Evolutionary conservation across 2,113 vertebrate species (phyloP), one percentile per base, ranked within the genome.

Genomic region (Athene noctua): DNA sequence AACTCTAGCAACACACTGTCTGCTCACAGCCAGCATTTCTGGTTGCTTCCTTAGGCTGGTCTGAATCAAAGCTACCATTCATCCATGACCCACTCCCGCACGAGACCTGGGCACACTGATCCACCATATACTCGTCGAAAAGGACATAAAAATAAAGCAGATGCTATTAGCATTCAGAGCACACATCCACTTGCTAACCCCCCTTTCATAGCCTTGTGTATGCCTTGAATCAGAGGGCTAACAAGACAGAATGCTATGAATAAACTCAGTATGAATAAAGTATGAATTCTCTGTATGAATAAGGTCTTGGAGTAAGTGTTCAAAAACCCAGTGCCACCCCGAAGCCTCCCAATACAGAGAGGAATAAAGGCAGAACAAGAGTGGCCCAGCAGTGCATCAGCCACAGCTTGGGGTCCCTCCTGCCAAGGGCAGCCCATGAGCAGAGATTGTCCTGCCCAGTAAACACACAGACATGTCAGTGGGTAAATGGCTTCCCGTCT

Each of bases 271-370:
- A 95, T 97, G 94, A 97, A 92, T 96, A 87, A 96, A 94, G 95
- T 97, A 97, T 97, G 96, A 94, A 96, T 97, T 80, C 94, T 58
- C 96, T 58, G 3, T 96, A 96, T 95, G 96, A 95, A 94, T 95
- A 79, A 92, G 82, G 90, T 63, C 93, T 88, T 55, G 83, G 72
- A 95, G 83, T 59, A 94, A 94, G 86, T 34, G 95, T 55, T 95
- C 86, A 81, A 65, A 92, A 85, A 23, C 66, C 74, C 86, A 62
- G 87, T 42, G 81, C 70, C 92, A 97, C 89, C 91, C 88, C 2
- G 1, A 96, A 94, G 83, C 75, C 65, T 96, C 86, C 92, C 77
- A 38, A 12, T 23, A 18, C 70, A 88, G 86, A 8, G 14, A 34
- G 62, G 61, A 89, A 95, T 87, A 84, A 91, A 95, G 74, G 92